phyloP scores from a whole-genome alignment of 2,113 vertebrate genomes.

The Tyto alba region DNA sequence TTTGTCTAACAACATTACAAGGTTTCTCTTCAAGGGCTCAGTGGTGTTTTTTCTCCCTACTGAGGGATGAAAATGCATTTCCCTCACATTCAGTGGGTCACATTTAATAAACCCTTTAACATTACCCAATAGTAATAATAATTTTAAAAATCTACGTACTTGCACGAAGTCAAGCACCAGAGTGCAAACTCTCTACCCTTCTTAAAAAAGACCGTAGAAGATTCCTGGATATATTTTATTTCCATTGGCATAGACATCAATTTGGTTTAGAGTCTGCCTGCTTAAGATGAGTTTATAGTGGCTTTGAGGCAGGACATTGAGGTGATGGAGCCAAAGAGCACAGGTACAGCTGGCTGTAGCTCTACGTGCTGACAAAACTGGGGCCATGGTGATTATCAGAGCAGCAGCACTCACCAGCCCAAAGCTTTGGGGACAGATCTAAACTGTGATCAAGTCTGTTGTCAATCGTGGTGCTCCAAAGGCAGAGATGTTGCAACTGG shows the following conservation, averaged over 20 bases:
- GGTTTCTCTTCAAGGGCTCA: background rate
- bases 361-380: background rate
- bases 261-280: background rate
- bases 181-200: background rate
- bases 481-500: background rate
- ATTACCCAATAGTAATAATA: background rate
- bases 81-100: background rate
- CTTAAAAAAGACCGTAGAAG: fast-evolving
- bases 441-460: background rate
- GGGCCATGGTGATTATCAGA: background rate
- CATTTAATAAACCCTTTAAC: background rate
- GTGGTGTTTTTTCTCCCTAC: background rate
- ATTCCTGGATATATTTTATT: background rate
- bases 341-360: background rate
- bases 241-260: background rate
- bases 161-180: background rate
- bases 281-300: background rate
- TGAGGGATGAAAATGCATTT: background rate
- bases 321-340: background rate
- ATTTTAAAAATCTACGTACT: fast-evolving
- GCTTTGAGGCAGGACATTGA: background rate
- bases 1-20: background rate
- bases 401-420: background rate
- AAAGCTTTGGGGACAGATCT: background rate
- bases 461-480: background rate